Percentiles rank a stretch among this genome's conserved stretches.
phyloP scores from a whole-genome alignment of 2,888 invertebrate species.

The Xylota segnis region DNA sequence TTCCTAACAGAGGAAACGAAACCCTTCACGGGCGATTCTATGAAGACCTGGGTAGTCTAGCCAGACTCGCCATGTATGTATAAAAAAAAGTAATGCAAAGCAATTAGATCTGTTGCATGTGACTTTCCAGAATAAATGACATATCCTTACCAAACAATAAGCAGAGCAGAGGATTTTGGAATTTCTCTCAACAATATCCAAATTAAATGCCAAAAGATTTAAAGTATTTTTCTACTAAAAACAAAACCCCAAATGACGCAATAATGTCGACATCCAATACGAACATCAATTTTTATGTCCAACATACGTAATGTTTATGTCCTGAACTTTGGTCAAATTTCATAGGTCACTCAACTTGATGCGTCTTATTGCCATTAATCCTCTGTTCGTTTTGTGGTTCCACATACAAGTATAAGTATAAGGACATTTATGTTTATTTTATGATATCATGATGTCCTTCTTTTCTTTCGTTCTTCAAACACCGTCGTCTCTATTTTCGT shows the following conservation, averaged over 20 bases:
- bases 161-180: no score
- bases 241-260: not conserved
- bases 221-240: not conserved
- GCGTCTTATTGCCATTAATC: not conserved
- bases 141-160: no score
- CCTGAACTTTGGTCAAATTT: not conserved
- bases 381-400: not conserved
- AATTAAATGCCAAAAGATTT: not conserved
- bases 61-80: no score
- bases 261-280: not conserved
- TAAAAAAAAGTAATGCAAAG: no score
- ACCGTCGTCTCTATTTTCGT: not conserved
- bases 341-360: not conserved
- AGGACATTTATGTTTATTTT: not conserved
- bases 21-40: no score
- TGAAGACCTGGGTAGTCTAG: no score
- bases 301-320: not conserved
- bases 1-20: no score
- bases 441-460: not conserved
- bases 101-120: no score
- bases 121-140: no score
- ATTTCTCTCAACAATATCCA: no score
- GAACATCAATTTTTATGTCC: not conserved
- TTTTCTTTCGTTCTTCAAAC: not conserved
- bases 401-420: not conserved